A percentile compares a stretch with the other conserved stretches of the same genome.
Conservation (phyloP, 2,797 vertebrate species). For the Brachymystax lenok region DNA sequence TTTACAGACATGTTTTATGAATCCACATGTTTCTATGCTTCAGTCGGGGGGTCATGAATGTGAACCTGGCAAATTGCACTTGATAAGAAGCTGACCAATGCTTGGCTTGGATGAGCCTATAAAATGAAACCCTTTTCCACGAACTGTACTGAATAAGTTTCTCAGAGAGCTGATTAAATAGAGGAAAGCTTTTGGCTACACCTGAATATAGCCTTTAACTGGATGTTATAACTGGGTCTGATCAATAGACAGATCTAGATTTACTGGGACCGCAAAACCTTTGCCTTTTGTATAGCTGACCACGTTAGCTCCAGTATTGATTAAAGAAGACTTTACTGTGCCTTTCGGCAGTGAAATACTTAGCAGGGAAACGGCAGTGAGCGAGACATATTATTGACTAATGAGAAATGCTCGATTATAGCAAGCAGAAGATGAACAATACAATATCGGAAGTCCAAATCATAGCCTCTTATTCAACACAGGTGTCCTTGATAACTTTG, state of each 20-base stretch:
- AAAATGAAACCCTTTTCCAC: not conserved
- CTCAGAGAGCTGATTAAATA: not conserved
- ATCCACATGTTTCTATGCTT: not conserved
- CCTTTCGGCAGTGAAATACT: not conserved
- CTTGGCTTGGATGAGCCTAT: too few species aligned
- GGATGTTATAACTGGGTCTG: not conserved
- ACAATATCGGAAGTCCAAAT: not conserved
- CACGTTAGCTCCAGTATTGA: not conserved
- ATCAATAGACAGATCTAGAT: slow-evolving; percentile 7
- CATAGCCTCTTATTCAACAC: not conserved
- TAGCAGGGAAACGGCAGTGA: not conserved
- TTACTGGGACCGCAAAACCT: not conserved
- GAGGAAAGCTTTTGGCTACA: too few species aligned
- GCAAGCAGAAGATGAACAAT: not conserved
- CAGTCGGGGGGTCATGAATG: not conserved
- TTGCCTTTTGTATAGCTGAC: not conserved
- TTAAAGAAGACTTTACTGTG: not conserved
- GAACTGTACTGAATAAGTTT: not conserved
- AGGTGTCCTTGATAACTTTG: not conserved
- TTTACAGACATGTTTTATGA: not conserved
- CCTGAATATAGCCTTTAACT: not conserved
- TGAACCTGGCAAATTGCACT: not conserved
- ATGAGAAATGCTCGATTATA: not conserved
- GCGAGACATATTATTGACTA: not conserved
- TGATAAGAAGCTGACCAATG: not conserved